Evolutionary conservation across 2,797 vertebrate species (phyloP).

Genomic region (Eulemur coronatus): DNA sequence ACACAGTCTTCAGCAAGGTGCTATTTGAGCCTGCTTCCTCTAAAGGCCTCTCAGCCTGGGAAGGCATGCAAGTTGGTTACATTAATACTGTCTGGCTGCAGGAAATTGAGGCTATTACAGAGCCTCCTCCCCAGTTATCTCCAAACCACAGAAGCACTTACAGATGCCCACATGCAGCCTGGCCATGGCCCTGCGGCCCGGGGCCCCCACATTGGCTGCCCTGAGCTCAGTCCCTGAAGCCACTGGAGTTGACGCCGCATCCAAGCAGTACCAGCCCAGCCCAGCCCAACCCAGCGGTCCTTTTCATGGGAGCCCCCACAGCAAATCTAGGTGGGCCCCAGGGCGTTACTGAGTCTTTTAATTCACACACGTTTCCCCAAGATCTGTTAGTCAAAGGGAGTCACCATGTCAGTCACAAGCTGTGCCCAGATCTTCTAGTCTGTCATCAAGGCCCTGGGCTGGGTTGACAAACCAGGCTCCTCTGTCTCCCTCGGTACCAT

Average conservation of each 20-base stretch:
- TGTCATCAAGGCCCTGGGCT: background rate
- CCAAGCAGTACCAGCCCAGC: background rate
- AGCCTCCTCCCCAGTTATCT: background rate
- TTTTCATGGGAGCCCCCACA: background rate
- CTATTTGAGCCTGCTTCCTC: background rate
- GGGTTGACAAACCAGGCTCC: too few relatives aligned
- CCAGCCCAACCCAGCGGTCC: background rate
- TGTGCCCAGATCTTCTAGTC: background rate
- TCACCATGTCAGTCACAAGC: background rate
- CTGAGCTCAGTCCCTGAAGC: background rate
- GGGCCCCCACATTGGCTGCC: background rate
- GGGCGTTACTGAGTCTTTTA: background rate
- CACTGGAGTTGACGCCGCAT: background rate
- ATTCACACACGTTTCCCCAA: background rate
- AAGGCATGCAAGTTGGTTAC: background rate
- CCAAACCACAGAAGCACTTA: background rate
- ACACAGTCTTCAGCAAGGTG: too few relatives aligned
- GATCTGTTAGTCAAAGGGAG: background rate
- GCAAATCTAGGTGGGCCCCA: background rate
- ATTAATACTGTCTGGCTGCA: background rate
- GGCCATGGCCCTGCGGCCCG: background rate
- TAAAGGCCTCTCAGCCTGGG: background rate
- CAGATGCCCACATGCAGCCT: background rate
- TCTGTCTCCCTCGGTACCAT: too few relatives aligned
- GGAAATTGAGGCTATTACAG: background rate